Evolutionary conservation across 2,888 invertebrate species (phyloP), one percentile per base, ranked within the genome.

Genomic region (Formica aserva): DNA sequence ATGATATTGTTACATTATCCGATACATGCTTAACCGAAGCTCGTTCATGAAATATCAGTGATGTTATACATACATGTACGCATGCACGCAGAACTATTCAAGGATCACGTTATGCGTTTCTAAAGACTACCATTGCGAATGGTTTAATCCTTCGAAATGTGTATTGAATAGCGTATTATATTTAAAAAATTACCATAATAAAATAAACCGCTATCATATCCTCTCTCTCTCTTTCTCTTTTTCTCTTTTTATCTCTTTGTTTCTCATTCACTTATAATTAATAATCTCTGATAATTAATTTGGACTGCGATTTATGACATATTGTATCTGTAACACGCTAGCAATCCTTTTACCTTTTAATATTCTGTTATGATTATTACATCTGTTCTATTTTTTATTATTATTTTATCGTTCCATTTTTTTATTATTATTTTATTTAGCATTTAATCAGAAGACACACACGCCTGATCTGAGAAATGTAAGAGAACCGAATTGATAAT

Each of bases 1-100:
- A 60, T 78, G 78, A 78, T 78, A 72, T 78, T 78, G 78, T 78
- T 78, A 78, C 74, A 72, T 60, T 78, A 60, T 45, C 71, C 57
- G 57, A 71, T 78, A 72, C 77, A 57, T 78, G 57, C 71, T 72
- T 72, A 72, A 78, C 29, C 60, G 29, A 11, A 55, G 41, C 32
- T 72, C 18, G 74, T 72, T 78, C 41, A 60, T n/a, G 32, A 78
- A 78, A 71, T 78, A 35, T 78, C 74, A 45, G 60, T 69, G 35
- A 71, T 13, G 32, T 77, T 77, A 22, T 78, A 57, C 18, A 57
- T 45, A 15, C 22, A 26, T 6, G 22, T 3, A 26, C 29, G 26
- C n/a, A 26, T 29, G 41, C 57, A 55, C 4, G 32, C 15, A 18
- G n/a, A 26, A 57, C 41, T 78, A 78, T 78, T 60, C 41, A 71